Conservation (phyloP, 2,113 vertebrate genomes). For the Ciconia stormi region DNA sequence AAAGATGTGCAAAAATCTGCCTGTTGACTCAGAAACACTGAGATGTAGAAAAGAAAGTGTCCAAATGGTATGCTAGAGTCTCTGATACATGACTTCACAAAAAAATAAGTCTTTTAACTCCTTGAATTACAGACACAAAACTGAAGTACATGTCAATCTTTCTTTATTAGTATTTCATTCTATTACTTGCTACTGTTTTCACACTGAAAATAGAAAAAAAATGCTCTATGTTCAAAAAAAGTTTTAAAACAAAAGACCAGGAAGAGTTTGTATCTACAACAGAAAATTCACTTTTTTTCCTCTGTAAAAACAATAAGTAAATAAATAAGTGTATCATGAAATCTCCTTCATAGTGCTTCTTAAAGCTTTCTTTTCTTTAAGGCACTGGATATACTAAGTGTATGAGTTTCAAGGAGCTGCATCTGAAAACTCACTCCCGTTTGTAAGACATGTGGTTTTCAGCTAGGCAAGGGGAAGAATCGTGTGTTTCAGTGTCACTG, state of each 20-base stretch:
- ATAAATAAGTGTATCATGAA: not conserved
- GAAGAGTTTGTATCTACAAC: not conserved
- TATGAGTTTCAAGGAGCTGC: not conserved
- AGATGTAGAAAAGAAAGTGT: not conserved
- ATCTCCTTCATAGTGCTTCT: not conserved
- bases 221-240: not conserved
- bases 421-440: not conserved
- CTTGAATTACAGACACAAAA: not conserved
- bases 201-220: not conserved
- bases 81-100: not conserved
- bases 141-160: not conserved
- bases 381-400: not conserved
- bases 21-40: not conserved
- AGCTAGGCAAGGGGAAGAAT: not conserved
- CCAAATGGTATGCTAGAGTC: not conserved
- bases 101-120: not conserved
- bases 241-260: not conserved
- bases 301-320: not conserved
- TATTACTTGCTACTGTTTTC: not conserved
- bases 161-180: not conserved
- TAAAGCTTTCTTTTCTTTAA: not conserved
- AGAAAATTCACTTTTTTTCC: not conserved
- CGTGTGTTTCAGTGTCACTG: not conserved
- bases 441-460: not conserved
- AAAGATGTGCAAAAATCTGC: not conserved